These are phyloP conservation scores for Rhinichthys klamathensis DNA, from an alignment of 2,113 vertebrate genomes.

Conservation along the genomic window DNA sequence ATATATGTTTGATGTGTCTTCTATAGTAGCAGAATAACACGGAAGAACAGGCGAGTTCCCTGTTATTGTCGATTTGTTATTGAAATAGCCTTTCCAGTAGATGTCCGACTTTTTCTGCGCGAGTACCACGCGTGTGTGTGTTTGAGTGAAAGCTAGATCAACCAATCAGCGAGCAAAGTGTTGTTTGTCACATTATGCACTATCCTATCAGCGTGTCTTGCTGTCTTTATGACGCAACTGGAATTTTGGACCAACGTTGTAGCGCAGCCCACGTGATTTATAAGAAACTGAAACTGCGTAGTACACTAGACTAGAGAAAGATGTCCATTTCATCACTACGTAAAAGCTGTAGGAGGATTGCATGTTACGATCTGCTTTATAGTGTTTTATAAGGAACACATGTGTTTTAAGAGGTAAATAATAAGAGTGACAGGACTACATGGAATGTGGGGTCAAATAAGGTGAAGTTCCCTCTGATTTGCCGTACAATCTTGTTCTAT, in stretches of 20 bases:
- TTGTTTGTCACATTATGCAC: too few relatives aligned
- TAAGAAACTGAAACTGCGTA: conserved; percentile 54
- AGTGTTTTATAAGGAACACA: background rate
- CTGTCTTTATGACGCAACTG: background rate
- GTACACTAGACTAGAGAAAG: too few relatives aligned
- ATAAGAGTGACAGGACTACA: background rate
- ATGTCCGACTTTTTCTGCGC: too few relatives aligned
- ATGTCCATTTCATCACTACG: background rate
- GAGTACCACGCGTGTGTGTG: background rate
- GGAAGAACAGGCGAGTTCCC: background rate
- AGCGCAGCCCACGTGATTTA: conserved; percentile 51
- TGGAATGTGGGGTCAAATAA: background rate
- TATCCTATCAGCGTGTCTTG: background rate
- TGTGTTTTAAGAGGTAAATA: background rate
- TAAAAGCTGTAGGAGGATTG: background rate
- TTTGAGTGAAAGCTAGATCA: conserved; percentile 2
- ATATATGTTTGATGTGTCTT: background rate
- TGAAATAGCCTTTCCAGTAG: background rate
- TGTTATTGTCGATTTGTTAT: conserved; percentile 1
- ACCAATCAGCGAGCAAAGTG: background rate
- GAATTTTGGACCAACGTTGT: background rate
- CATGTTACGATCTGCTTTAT: background rate
- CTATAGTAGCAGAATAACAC: background rate
- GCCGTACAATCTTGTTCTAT: background rate
- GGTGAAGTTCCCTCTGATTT: background rate